These are phyloP conservation scores for Somateria mollissima DNA, from an alignment of 2,797 vertebrate genomes.

Conservation along the genomic window DNA sequence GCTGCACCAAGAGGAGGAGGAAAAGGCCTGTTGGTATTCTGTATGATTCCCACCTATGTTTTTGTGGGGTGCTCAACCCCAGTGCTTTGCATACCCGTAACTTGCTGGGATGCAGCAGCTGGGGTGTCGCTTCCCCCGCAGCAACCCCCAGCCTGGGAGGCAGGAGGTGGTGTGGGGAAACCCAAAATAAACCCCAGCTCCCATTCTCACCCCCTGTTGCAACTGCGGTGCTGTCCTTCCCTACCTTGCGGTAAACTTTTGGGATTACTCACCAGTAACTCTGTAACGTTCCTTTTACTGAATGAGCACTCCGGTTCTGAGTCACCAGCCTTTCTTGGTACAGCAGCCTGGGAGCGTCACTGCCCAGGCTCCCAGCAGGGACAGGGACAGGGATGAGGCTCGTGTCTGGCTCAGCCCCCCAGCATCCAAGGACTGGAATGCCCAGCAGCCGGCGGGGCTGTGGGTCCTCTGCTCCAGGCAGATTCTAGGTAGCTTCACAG, in stretches of 20 bases:
- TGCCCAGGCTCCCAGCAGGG: neutral
- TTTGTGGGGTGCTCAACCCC: neutral
- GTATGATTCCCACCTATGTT: neutral
- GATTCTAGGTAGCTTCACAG: neutral
- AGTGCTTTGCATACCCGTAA: neutral
- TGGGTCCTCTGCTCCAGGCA: neutral
- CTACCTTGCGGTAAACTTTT: slow-evolving; percentile 3
- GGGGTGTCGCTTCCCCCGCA: neutral
- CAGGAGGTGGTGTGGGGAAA: slow-evolving; percentile 14
- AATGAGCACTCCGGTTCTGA: slow-evolving; percentile 44
- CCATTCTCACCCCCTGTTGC: neutral
- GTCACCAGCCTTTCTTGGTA: slow-evolving; percentile 13
- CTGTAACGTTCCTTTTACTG: neutral
- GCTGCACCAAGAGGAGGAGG: neutral
- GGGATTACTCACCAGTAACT: slow-evolving; percentile 53
- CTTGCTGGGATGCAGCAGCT: neutral
- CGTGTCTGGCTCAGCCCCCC: neutral
- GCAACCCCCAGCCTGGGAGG: neutral
- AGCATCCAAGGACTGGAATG: neutral
- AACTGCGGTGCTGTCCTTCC: neutral
- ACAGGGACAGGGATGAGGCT: neutral
- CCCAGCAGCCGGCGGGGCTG: neutral
- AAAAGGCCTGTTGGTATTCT: neutral
- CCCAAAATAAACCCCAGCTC: slow-evolving; percentile 12
- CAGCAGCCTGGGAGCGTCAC: neutral